Percentiles rank a stretch among this genome's conserved stretches.
Conservation (phyloP, 2,888 invertebrate genomes). For the Portevinia maculata region DNA sequence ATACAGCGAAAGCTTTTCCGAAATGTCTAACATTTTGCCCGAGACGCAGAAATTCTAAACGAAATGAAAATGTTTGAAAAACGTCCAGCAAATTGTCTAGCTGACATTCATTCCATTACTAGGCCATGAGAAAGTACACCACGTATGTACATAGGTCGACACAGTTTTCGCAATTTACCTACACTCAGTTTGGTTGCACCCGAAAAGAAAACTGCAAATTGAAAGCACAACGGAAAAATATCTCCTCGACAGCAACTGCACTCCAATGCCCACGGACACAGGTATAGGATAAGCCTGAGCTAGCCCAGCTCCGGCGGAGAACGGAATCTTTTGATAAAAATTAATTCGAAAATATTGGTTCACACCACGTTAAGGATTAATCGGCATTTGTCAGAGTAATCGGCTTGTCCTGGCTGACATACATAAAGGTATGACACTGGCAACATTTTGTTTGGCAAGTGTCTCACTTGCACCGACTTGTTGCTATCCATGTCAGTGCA, state of each 20-base stretch:
- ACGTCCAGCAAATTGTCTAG: conserved; percentile 30
- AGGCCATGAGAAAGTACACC: neutral
- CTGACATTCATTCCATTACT: conserved; percentile 11
- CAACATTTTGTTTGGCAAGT: conserved; percentile 11
- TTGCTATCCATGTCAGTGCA: conserved; percentile 3
- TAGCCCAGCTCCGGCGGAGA: neutral
- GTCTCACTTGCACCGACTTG: conserved; percentile 32
- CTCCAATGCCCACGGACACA: neutral
- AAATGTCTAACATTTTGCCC: neutral
- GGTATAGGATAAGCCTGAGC: neutral
- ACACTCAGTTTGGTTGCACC: conserved; percentile 16
- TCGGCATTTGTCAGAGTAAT: conserved; percentile 20
- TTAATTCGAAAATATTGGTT: conserved; percentile 21
- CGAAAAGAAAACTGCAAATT: conserved; percentile 5
- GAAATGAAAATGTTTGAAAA: conserved; percentile 11
- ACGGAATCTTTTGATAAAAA: conserved; percentile 8
- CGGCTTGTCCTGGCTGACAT: conserved; percentile 27
- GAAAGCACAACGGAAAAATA: conserved; percentile 29
- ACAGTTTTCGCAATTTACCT: conserved; percentile 32
- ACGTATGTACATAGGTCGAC: neutral
- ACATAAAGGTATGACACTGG: conserved; percentile 12
- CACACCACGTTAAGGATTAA: conserved; percentile 46
- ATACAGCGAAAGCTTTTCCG: neutral
- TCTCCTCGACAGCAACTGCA: conserved; percentile 19
- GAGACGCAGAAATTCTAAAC: neutral